A percentile compares a stretch with the other conserved stretches of the same genome.
Evolutionary conservation across 92 coral and sea anemone genomes (phyloP).

Genomic region (Ricordea florida): DNA sequence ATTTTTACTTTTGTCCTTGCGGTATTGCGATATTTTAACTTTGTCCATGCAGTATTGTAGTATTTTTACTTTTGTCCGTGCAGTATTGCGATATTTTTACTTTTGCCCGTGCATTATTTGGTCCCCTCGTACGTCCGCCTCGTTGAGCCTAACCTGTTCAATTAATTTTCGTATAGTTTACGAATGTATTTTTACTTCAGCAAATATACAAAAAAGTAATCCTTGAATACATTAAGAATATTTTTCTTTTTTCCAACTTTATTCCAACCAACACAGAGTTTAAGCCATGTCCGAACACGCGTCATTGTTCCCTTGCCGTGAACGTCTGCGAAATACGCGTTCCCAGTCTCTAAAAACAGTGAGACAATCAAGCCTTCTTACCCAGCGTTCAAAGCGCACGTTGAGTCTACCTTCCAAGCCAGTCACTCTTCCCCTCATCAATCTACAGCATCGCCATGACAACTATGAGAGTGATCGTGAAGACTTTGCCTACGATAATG

Average conservation of each 20-base stretch:
- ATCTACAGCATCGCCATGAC: background rate
- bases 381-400: conserved; percentile 1
- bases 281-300: conserved; percentile 1
- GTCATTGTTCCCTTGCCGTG: background rate
- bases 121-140: too few species aligned
- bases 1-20: too few species aligned
- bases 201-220: too few species aligned
- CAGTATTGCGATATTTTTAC: too few species aligned
- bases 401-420: conserved; percentile 25
- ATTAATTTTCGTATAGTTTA: too few species aligned
- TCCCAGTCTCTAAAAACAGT: conserved; percentile 20
- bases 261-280: background rate
- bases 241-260: background rate
- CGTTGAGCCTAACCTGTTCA: too few species aligned
- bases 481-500: too few species aligned
- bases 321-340: background rate
- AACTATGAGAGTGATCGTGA: background rate
- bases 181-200: too few species aligned
- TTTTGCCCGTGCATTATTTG: too few species aligned
- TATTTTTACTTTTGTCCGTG: too few species aligned
- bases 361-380: background rate
- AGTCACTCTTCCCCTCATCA: background rate
- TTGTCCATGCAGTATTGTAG: too few species aligned
- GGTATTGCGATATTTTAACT: too few species aligned
- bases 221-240: background rate